Evolutionary conservation across 2,797 vertebrate genomes (phyloP).

Genomic region (Dryobates pubescens): DNA sequence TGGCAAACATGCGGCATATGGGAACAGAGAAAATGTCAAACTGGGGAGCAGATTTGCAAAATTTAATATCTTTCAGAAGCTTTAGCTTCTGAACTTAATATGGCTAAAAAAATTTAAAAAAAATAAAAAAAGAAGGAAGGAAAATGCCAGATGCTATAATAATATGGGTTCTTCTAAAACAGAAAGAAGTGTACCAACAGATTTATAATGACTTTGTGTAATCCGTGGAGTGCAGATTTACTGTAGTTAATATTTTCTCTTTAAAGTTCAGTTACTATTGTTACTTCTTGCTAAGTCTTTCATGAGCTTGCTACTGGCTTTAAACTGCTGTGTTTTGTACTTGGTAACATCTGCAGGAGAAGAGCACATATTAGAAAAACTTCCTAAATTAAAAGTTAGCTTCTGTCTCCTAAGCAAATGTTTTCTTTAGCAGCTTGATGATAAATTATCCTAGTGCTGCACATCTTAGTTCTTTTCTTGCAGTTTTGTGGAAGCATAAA

Average conservation of each 20-base stretch:
- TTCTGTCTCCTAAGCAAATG: background rate
- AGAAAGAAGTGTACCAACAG: slow-evolving; percentile 14
- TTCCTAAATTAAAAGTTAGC: background rate
- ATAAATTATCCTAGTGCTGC: background rate
- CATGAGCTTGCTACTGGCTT: background rate
- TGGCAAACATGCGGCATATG: slow-evolving; percentile 6
- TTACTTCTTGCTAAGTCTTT: slow-evolving; percentile 6
- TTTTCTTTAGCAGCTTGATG: background rate
- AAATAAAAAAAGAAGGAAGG: background rate
- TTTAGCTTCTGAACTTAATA: slow-evolving; percentile 39
- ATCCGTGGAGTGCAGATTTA: slow-evolving; percentile 24
- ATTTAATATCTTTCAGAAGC: slow-evolving; percentile 27
- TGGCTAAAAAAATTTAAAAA: background rate
- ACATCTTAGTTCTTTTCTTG: background rate
- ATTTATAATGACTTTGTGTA: slow-evolving; percentile 53
- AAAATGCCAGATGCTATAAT: slow-evolving; percentile 34
- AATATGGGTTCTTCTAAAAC: background rate
- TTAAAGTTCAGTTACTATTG: slow-evolving; percentile 51
- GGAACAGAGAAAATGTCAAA: slow-evolving; percentile 45
- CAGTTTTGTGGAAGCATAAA: background rate
- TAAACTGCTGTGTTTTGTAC: background rate
- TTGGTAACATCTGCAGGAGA: background rate
- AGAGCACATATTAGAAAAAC: background rate
- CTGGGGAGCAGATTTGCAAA: slow-evolving; percentile 21
- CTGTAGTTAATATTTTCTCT: slow-evolving; percentile 50